A percentile compares a stretch with the other conserved stretches of the same genome.
Evolutionary conservation across 2,113 vertebrate species (phyloP).

Genomic region (Peromyscus maniculatus): DNA sequence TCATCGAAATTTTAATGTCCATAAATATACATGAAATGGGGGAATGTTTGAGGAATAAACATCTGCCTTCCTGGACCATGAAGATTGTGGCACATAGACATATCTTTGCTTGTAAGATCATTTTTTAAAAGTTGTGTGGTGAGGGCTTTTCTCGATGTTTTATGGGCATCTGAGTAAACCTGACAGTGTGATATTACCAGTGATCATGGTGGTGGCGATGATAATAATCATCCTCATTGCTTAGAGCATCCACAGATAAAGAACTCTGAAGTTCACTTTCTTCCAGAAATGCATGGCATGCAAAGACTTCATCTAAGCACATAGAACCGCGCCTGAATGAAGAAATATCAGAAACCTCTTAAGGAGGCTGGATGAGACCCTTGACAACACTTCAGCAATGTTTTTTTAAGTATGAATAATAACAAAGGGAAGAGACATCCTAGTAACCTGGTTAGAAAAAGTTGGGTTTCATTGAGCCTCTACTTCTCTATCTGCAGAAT

Average conservation of each 20-base stretch:
- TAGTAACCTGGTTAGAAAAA: background rate
- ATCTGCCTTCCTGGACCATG: background rate
- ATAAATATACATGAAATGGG: background rate
- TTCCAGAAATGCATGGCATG: constrained; percentile 1
- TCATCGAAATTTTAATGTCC: constrained; percentile 35
- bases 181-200: background rate
- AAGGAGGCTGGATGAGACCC: background rate
- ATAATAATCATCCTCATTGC: constrained; percentile 48
- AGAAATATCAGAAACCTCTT: constrained; percentile 34
- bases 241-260: background rate
- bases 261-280: constrained; percentile 49
- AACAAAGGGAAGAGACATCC: background rate
- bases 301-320: constrained; percentile 39
- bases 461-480: background rate
- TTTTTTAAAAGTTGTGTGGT: background rate
- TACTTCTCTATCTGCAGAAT: background rate
- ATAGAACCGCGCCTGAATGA: background rate
- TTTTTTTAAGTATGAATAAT: constrained; percentile 41
- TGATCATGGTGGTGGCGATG: background rate
- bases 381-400: background rate
- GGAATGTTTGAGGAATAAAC: constrained; percentile 20
- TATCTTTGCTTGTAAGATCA: background rate
- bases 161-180: background rate
- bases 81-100: background rate
- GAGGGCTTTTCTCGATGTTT: background rate